Conservation (phyloP, 2,797 vertebrate species). For the Sitta carolinensis region DNA sequence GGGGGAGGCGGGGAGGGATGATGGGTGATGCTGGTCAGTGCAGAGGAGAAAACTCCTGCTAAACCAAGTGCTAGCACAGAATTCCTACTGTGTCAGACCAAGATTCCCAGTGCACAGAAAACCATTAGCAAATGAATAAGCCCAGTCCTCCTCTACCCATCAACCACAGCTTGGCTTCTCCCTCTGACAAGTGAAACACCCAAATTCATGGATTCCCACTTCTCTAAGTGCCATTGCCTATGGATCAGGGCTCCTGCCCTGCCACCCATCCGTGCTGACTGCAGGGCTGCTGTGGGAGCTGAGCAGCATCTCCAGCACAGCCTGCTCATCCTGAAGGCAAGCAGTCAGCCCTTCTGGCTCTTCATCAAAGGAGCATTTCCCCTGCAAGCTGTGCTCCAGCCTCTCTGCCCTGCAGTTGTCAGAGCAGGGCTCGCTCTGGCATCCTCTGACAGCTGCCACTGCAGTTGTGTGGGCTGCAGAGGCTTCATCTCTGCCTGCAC, state of each 20-base stretch:
- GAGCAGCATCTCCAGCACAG: conserved; percentile 18
- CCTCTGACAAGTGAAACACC: background rate
- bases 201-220: background rate
- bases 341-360: background rate
- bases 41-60: background rate
- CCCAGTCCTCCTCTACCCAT: background rate
- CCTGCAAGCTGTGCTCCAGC: background rate
- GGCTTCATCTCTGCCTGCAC: conserved; percentile 18
- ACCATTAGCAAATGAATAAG: background rate
- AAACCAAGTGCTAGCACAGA: background rate
- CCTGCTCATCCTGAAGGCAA: background rate
- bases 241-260: background rate
- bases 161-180: background rate
- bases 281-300: background rate
- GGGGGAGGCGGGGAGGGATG: background rate
- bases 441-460: background rate
- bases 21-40: background rate
- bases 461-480: conserved; percentile 35
- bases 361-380: background rate
- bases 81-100: background rate
- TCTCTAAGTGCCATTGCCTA: background rate
- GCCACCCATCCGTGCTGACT: background rate
- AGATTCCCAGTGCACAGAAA: background rate
- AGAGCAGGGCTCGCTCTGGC: conserved; percentile 16
- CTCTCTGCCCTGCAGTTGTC: background rate